Conservation (phyloP, 2,113 vertebrate species). For the Euleptes europaea region DNA sequence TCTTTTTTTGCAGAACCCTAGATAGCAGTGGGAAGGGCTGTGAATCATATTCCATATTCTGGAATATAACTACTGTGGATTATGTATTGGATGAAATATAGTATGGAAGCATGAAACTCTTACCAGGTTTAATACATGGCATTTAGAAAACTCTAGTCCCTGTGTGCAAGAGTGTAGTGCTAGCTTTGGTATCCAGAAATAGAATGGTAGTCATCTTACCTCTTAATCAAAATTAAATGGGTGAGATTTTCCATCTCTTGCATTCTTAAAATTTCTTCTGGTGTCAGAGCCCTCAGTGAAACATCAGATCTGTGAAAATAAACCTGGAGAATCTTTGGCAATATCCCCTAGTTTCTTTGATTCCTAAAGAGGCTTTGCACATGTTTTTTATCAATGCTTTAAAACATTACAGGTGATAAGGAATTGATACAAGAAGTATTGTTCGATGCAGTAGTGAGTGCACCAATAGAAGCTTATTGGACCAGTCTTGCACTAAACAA, state of each 20-base stretch:
- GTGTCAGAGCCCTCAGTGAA: not conserved
- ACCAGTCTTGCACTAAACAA: conserved; percentile 96
- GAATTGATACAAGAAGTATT: conserved; percentile 95
- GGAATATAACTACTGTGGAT: not conserved
- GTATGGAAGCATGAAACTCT: not conserved
- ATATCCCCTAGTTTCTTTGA: not conserved
- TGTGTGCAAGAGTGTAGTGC: not conserved
- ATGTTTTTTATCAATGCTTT: conserved; percentile 14
- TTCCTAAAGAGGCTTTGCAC: not conserved
- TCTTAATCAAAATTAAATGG: not conserved
- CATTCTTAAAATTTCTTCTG: not conserved
- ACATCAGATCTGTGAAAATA: not conserved
- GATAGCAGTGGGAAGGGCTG: not conserved
- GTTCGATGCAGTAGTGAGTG: conserved; percentile 95
- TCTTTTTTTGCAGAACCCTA: too few species aligned
- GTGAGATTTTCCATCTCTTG: not conserved
- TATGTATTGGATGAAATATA: not conserved
- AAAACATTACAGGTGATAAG: conserved; percentile 87
- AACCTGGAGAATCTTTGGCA: not conserved
- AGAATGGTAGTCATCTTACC: not conserved
- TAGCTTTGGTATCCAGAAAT: not conserved
- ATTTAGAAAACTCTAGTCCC: not conserved
- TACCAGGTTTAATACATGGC: not conserved
- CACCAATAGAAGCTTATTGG: conserved; percentile 97
- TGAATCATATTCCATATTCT: not conserved